Evolutionary conservation across 1,140 invertebrate genomes (phyloP).

Genomic region (Cataglyphis hispanica): DNA sequence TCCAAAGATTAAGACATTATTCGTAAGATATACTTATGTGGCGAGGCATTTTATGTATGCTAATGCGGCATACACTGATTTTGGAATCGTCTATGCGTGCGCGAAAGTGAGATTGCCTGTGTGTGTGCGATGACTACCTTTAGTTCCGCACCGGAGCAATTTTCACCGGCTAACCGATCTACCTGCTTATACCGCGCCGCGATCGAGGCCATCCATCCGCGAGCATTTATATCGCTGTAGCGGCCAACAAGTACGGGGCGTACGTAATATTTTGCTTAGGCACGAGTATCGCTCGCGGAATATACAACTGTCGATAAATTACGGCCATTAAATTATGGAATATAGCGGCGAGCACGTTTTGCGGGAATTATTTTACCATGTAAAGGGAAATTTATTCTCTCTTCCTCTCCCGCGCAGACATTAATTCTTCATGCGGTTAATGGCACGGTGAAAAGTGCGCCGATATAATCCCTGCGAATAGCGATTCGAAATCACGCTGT

Average conservation of each 20-base stretch:
- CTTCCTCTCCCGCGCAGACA: not conserved
- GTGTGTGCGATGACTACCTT: slow-evolving; percentile 66
- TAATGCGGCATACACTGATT: slow-evolving; percentile 32
- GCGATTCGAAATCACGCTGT: slow-evolving; percentile 31
- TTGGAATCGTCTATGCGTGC: slow-evolving; percentile 47
- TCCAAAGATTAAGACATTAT: slow-evolving; percentile 71
- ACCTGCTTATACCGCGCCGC: slow-evolving; percentile 50
- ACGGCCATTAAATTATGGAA: slow-evolving; percentile 71
- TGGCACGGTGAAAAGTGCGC: slow-evolving; percentile 14
- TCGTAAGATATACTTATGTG: slow-evolving; percentile 41
- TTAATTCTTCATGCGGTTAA: slow-evolving; percentile 44
- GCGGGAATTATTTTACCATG: slow-evolving; percentile 62
- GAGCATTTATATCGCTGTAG: slow-evolving; percentile 65
- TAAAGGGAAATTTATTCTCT: slow-evolving; percentile 64
- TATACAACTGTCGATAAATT: slow-evolving; percentile 69
- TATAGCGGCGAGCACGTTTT: slow-evolving; percentile 64
- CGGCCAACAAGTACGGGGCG: slow-evolving; percentile 28
- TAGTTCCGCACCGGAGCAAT: slow-evolving; percentile 61
- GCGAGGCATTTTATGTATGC: slow-evolving; percentile 31
- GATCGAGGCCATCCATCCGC: slow-evolving; percentile 58
- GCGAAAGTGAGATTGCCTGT: slow-evolving; percentile 41
- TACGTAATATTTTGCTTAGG: slow-evolving; percentile 68
- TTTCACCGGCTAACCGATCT: slow-evolving; percentile 68
- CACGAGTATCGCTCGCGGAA: slow-evolving; percentile 51
- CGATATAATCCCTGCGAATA: not conserved